Evolutionary conservation across 2,888 invertebrate genomes (phyloP), one percentile per base, ranked within the genome.

Genomic region (Tipula lateralis): DNA sequence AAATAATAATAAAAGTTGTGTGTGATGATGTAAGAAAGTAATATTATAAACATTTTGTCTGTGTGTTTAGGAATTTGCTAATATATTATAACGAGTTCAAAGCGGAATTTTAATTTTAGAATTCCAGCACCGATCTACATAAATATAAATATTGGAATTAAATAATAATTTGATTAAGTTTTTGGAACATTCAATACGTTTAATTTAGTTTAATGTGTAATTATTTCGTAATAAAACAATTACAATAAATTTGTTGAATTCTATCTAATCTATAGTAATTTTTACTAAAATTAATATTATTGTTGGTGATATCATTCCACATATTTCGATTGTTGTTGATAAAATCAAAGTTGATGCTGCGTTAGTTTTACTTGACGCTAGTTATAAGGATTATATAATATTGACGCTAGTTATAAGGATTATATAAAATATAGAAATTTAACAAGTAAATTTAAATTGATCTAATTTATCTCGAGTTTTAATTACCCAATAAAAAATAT

Each of bases 11-110:
- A n/a, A n/a, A n/a, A 24, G 24, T 24, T 66, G 66, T 66, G 66
- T 66, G 66, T 66, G 66, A 66, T 66, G 66, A 66, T 66, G 66
- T 66, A 66, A 66, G 66, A 66, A 66, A 50, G n/a, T n/a, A 50
- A 44, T n/a, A 44, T 44, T 44, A n/a, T 24, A 66, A 24, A 66
- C 9, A 39, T 24, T 66, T 66, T 66, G 66, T 66, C 66, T 66
- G 66, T 66, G 66, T 66, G 24, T 66, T 66, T 66, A 66, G 66
- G 66, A 66, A 66, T 66, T 66, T 66, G 66, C 66, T 16, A 50
- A 66, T n/a, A n/a, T n/a, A n/a, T n/a, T n/a, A n/a, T 66, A 66
- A 66, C 24, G 24, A 24, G 66, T 66, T 66, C 9, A 66, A 66
- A 66, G 24, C 66, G 66, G 66, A 66, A 66, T 66, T 24, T 66